Evolutionary conservation across 2,888 invertebrate genomes (phyloP).

Genomic region (Campaea margaritaria): DNA sequence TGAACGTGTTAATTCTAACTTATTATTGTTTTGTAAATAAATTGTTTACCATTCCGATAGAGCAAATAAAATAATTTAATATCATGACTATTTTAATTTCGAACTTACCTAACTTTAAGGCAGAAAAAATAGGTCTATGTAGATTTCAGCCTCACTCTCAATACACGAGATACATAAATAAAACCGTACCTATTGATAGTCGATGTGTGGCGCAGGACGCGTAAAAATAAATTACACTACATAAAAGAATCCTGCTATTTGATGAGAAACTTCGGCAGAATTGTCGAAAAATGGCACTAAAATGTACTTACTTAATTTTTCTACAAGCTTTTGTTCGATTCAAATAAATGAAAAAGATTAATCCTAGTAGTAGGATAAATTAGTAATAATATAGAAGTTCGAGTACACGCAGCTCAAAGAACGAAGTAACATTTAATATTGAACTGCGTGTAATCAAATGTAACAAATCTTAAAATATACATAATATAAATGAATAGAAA

Average conservation of each 20-base stretch:
- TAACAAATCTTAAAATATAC: conserved; percentile 22
- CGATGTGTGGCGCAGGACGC: neutral
- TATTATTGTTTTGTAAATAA: no score
- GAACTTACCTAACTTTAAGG: no score
- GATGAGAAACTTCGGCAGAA: conserved; percentile 47
- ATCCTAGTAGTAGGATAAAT: conserved; percentile 12
- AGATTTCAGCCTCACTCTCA: neutral
- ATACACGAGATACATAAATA: conserved; percentile 14
- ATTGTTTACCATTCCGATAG: no score
- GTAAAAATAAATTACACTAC: conserved; percentile 19
- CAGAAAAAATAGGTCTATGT: no score
- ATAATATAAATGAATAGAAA: conserved; percentile 7
- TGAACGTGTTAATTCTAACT: no score
- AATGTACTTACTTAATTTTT: conserved; percentile 68
- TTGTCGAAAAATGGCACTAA: conserved; percentile 72
- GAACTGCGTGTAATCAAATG: conserved; percentile 47
- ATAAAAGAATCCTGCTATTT: conserved; percentile 30
- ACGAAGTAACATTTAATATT: conserved; percentile 33
- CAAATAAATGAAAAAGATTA: conserved; percentile 23
- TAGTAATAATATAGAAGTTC: conserved; percentile 25
- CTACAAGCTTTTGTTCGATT: conserved; percentile 22
- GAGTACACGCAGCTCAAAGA: conserved; percentile 36
- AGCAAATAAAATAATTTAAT: no score
- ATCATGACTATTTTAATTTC: no score
- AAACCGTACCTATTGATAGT: neutral